Percentiles rank a stretch among this genome's conserved stretches.
Evolutionary conservation across 1,140 invertebrate species (phyloP).

Genomic region (Bombus consobrinus): DNA sequence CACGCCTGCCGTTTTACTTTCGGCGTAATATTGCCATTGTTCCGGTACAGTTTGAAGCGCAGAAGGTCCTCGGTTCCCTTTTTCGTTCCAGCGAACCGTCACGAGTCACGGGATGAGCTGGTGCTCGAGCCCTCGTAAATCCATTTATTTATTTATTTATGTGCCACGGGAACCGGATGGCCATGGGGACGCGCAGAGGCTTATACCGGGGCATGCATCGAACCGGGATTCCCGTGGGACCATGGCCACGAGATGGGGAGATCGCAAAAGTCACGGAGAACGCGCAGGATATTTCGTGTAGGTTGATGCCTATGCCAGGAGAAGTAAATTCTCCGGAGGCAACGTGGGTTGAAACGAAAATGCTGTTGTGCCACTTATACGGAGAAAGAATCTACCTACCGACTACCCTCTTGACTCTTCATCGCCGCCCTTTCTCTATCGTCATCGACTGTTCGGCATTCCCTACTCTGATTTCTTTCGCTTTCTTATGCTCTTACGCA

Average conservation of each 20-base stretch:
- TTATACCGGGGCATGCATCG: constrained; percentile 66
- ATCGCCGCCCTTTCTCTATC: too few species aligned
- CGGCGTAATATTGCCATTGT: constrained; percentile 66
- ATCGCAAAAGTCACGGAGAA: constrained; percentile 74
- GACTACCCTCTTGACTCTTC: too few species aligned
- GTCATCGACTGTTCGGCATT: too few species aligned
- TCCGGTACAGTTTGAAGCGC: constrained; percentile 23
- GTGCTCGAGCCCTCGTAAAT: constrained; percentile 70
- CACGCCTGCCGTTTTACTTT: neutral
- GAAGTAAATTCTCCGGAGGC: constrained; percentile 73
- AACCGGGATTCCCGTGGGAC: constrained; percentile 68
- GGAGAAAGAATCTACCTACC: constrained; percentile 10
- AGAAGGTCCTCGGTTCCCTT: neutral
- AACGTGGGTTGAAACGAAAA: constrained; percentile 75
- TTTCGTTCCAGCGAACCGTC: constrained; percentile 42
- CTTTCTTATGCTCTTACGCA: too few species aligned
- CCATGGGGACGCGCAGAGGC: constrained; percentile 53
- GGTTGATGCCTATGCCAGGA: constrained; percentile 8
- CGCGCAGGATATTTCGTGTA: constrained; percentile 38
- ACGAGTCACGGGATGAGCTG: constrained; percentile 49
- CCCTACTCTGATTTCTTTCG: too few species aligned
- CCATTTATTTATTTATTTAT: constrained; percentile 82
- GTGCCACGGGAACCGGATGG: constrained; percentile 65
- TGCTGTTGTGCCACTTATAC: constrained; percentile 77
- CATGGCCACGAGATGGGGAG: constrained; percentile 38